These are phyloP conservation scores for Oreochromis tanganicae DNA, from an alignment of 2,113 vertebrate genomes.

Conservation along the genomic window DNA sequence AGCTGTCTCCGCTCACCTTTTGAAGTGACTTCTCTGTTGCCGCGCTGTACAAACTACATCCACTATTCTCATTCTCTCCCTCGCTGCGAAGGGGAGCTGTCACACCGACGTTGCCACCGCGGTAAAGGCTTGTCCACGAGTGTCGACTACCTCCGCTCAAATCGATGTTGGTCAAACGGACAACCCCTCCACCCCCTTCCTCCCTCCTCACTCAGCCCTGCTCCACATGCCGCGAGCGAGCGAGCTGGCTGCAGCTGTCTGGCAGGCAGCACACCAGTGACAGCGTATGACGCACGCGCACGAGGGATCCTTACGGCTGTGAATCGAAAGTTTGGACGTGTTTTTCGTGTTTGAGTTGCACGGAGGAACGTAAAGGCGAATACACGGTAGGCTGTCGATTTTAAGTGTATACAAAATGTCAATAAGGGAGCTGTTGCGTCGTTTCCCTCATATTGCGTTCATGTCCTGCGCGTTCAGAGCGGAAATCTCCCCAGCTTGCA, in stretches of 20 bases:
- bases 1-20: constrained; percentile 41
- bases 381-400: neutral
- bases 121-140: neutral
- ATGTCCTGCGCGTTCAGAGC: neutral
- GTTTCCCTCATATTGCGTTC: neutral
- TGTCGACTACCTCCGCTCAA: neutral
- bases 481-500: neutral
- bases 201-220: neutral
- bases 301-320: neutral
- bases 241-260: constrained; percentile 24
- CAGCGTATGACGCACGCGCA: neutral
- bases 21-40: neutral
- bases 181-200: neutral
- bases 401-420: neutral
- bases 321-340: neutral
- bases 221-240: neutral
- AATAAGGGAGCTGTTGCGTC: neutral
- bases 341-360: neutral
- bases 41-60: constrained; percentile 8
- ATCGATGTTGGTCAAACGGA: constrained; percentile 2
- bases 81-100: neutral
- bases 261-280: neutral
- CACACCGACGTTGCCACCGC: neutral
- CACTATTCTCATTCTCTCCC: constrained; percentile 49
- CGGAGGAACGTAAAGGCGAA: neutral